phyloP scores from a whole-genome alignment of 2,888 invertebrate genomes.

The Watsonalla binaria region DNA sequence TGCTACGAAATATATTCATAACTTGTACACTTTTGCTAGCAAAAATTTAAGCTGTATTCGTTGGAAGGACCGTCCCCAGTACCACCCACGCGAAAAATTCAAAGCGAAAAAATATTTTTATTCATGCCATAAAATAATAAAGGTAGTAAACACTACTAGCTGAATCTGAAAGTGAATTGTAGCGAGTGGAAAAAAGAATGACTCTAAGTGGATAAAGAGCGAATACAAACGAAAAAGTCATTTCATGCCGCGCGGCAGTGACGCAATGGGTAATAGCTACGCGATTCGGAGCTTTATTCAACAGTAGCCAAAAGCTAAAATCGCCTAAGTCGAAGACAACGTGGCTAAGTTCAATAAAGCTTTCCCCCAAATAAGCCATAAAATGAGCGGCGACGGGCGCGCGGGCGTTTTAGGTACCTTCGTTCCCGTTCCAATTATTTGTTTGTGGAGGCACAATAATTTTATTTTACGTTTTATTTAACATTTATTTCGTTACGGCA shows the following conservation, averaged over 20 bases:
- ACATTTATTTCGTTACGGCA: conserved; percentile 79
- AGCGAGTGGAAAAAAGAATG: conserved; percentile 75
- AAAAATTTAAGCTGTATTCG: too few species aligned
- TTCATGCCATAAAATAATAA: conserved; percentile 61
- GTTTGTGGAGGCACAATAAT: conserved; percentile 78
- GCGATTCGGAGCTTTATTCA: conserved; percentile 39
- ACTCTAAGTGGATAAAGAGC: conserved; percentile 77
- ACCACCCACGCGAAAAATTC: neutral
- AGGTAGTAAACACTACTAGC: conserved; percentile 51
- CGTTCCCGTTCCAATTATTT: conserved; percentile 75
- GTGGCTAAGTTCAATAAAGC: conserved; percentile 77
- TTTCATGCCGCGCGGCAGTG: conserved; percentile 71
- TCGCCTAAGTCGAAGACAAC: conserved; percentile 48
- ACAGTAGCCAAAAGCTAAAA: conserved; percentile 44
- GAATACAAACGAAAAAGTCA: conserved; percentile 77
- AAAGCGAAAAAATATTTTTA: conserved; percentile 15
- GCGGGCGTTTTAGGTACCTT: conserved; percentile 55
- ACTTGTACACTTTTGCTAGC: too few species aligned
- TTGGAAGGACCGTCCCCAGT: too few species aligned
- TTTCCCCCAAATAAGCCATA: conserved; percentile 79
- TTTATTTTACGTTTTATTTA: conserved; percentile 79
- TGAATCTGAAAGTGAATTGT: conserved; percentile 76
- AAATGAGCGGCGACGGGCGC: conserved; percentile 74
- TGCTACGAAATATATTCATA: too few species aligned
- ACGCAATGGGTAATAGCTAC: conserved; percentile 40